Evolutionary conservation across 2,797 vertebrate species (phyloP), one percentile per base, ranked within the genome.

Genomic region (Alectoris magna): DNA sequence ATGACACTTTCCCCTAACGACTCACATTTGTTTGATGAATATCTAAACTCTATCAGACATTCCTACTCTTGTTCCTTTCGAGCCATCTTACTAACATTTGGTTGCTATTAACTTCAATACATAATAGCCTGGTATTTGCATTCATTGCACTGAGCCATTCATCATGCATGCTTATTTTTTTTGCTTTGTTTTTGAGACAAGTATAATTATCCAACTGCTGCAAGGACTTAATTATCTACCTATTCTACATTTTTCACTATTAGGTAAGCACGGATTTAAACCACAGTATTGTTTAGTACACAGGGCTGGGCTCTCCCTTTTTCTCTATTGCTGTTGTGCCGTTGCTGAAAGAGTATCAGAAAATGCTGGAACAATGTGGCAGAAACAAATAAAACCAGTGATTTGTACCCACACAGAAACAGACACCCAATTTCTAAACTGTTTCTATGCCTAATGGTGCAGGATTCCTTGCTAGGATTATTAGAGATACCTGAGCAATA

Each of bases 11-110:
- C 80, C 59, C 76, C 95, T 90, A 82, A 95, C 31, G 38, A 64
- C 76, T 84, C 77, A 56, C 93, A 95, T 94, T 95, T 96, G 72
- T 81, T 93, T 97, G 96, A 96, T 96, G 87, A 95, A 94, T 95
- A 96, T 94, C 94, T 82, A 62, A 96, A 87, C 87, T 83, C 82
- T 71, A 83, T 55, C 92, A 95, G 88, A 75, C 92, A 82, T 93
- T 91, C 60, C 90, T 93, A 74, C 67, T 86, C 84, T 46, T 68
- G 88, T 85, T 92, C 55, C 62, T 95, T 94, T 75, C 11, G 1
- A 96, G 58, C 78, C 89, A 84, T 92, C 96, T 91, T 56, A 38
- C 85, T 82, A 94, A 93, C 91, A 94, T 95, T 96, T 97, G 71
- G 82, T 87, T 95, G 93, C 94, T 95, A 87, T 96, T 97, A 95